These are phyloP conservation scores for Aporophyla lueneburgensis DNA, from an alignment of 2,888 invertebrate species.

Conservation along the genomic window DNA sequence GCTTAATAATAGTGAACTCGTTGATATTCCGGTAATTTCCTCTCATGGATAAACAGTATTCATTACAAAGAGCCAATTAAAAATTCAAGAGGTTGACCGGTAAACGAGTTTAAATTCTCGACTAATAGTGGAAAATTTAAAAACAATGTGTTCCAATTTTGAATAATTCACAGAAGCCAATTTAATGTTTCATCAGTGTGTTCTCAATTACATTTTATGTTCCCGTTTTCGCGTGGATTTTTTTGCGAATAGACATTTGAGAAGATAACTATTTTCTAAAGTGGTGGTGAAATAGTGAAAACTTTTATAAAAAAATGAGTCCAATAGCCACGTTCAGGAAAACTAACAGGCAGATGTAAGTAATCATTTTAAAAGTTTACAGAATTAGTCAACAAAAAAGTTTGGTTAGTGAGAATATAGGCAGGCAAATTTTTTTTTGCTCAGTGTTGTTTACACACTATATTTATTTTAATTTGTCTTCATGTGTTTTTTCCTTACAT, in stretches of 20 bases:
- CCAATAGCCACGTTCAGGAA: slow-evolving; percentile 75
- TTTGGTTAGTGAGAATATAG: background rate
- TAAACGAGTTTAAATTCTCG: slow-evolving; percentile 18
- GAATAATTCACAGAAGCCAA: slow-evolving; percentile 37
- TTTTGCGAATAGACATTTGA: background rate
- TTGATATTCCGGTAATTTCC: slow-evolving; percentile 24
- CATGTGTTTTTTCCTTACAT: background rate
- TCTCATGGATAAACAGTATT: slow-evolving; percentile 10
- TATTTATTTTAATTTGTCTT: background rate
- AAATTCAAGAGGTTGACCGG: slow-evolving; percentile 10
- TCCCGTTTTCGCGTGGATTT: slow-evolving; percentile 19
- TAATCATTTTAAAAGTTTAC: slow-evolving; percentile 26
- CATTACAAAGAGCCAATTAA: slow-evolving; percentile 11
- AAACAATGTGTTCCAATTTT: slow-evolving; percentile 40
- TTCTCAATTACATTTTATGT: slow-evolving; percentile 58
- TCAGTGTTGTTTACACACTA: background rate
- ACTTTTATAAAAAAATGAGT: slow-evolving; percentile 70
- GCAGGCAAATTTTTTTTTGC: background rate
- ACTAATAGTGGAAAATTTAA: background rate
- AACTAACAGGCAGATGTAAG: slow-evolving; percentile 75
- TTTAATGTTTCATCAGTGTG: slow-evolving; percentile 32
- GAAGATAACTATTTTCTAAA: slow-evolving; percentile 51
- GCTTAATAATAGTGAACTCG: slow-evolving; percentile 11
- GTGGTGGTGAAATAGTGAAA: slow-evolving; percentile 39
- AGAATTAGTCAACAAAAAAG: background rate